Evolutionary conservation across 2,888 invertebrate species (phyloP), one percentile per base, ranked within the genome.

Genomic region (Drosophila borealis): DNA sequence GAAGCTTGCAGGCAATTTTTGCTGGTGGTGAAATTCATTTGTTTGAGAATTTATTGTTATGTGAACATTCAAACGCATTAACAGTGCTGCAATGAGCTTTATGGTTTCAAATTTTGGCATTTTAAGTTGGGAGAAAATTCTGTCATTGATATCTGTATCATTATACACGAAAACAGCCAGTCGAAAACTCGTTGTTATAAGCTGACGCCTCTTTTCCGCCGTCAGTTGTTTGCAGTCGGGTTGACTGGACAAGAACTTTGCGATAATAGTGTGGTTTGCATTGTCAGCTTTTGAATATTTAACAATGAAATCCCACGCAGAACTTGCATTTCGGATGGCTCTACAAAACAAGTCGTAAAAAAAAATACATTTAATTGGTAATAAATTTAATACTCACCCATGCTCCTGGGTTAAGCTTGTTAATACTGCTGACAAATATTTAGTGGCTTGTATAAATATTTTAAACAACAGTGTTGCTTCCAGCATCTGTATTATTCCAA

Each of bases 161-260:
- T 63, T 77, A 21, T 68, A 46, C 9, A 80, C 48, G 14, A 73
- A 80, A 19, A 77, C 73, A 11, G 80, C 62, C 25, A 80, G 56
- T 3, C 80, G 83, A 46, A 82, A 62, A 34, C 77, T 49, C 6
- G 34, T 73, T 1, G 25, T 48, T n/a, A 70, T 46, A 14, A 82
- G 3, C 11, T 62, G 48, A 10, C 25, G 44, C 49, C 70, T 73
- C 50, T 73, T 60, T 29, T 34, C 29, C n/a, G n/a, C 10, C 3
- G 54, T 34, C 5, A 80, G 34, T 3, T 19, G 39, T 5, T 48
- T 33, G 14, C 50, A 63, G n/a, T 73, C 45, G 0, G 73, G 77
- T 10, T 55, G 33, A 3, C 9, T 63, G n/a, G 54, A 51, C 29
- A 80, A 55, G 14, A 68, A 59, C 34, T 73, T 59, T 3, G 19